A percentile compares a stretch with the other conserved stretches of the same genome.
phyloP scores from a whole-genome alignment of 2,113 vertebrate species.

The Alligator sinensis region DNA sequence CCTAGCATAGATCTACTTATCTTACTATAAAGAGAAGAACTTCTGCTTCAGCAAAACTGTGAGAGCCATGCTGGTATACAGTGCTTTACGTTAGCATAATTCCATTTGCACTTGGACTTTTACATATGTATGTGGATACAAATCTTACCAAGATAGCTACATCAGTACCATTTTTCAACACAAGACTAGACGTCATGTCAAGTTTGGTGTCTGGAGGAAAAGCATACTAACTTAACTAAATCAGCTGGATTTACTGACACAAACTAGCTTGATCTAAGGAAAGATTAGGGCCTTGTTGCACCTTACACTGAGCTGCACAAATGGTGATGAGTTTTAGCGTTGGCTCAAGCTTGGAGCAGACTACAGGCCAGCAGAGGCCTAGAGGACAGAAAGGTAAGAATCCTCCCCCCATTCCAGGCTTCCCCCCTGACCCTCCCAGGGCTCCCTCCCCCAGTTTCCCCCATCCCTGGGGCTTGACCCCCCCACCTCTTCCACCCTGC shows the following conservation, averaged over 20 bases:
- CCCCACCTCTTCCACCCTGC: no score
- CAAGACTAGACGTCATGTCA: neutral
- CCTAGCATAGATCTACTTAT: neutral
- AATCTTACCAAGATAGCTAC: neutral
- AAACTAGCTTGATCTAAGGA: neutral
- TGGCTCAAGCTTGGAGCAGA: no score
- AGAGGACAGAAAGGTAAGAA: no score
- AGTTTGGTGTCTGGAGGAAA: fast-evolving
- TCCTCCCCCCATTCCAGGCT: no score
- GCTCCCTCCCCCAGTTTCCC: no score
- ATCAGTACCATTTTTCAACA: neutral
- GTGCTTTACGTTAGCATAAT: neutral
- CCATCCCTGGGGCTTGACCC: no score
- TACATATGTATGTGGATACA: no score
- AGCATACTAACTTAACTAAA: fast-evolving
- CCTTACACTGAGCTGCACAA: no score
- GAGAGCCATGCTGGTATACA: no score
- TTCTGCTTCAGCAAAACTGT: neutral
- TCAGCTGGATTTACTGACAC: neutral
- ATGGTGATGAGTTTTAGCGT: no score
- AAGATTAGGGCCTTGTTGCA: neutral
- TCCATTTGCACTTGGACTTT: neutral
- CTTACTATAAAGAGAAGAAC: neutral
- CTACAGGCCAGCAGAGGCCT: no score
- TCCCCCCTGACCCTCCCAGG: no score